Conservation (phyloP, 2,888 invertebrate species). For the Caenorhabditis zanzibari region DNA sequence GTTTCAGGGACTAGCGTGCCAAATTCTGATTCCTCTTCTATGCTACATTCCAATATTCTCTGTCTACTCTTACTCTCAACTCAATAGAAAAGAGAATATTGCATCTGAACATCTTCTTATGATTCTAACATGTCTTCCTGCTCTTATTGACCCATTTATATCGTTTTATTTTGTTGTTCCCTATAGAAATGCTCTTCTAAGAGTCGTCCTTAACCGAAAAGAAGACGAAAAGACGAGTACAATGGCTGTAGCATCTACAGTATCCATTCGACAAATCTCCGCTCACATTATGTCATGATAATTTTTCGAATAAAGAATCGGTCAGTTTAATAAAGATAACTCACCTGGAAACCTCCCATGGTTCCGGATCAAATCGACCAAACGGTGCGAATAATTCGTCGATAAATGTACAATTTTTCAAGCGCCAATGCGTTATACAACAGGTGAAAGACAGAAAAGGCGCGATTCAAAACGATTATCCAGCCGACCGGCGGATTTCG, state of each 20-base stretch:
- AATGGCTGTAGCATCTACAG: constrained; percentile 48
- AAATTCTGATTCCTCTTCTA: constrained; percentile 53
- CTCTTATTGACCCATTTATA: constrained; percentile 56
- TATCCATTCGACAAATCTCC: constrained; percentile 42
- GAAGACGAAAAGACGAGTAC: constrained; percentile 50
- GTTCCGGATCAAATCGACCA: constrained; percentile 61
- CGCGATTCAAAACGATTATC: constrained; percentile 66
- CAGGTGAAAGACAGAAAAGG: constrained; percentile 19
- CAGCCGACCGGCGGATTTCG: constrained; percentile 61
- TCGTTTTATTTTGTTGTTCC: constrained; percentile 60
- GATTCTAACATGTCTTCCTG: constrained; percentile 55
- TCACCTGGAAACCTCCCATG: constrained; percentile 65
- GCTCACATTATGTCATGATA: constrained; percentile 19
- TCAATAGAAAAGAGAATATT: constrained; percentile 46
- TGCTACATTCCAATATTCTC: constrained; percentile 63
- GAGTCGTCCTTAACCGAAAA: constrained; percentile 23
- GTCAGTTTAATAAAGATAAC: constrained; percentile 36
- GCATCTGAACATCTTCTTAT: constrained; percentile 54
- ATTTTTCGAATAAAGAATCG: not conserved
- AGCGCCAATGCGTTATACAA: constrained; percentile 29
- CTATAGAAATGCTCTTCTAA: constrained; percentile 54
- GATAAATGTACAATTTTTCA: constrained; percentile 60
- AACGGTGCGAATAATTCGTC: constrained; percentile 64
- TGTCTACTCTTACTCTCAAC: constrained; percentile 49
- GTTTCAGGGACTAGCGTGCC: constrained; percentile 62